phyloP scores from a whole-genome alignment of 2,113 vertebrate species.

The Thymallus thymallus region DNA sequence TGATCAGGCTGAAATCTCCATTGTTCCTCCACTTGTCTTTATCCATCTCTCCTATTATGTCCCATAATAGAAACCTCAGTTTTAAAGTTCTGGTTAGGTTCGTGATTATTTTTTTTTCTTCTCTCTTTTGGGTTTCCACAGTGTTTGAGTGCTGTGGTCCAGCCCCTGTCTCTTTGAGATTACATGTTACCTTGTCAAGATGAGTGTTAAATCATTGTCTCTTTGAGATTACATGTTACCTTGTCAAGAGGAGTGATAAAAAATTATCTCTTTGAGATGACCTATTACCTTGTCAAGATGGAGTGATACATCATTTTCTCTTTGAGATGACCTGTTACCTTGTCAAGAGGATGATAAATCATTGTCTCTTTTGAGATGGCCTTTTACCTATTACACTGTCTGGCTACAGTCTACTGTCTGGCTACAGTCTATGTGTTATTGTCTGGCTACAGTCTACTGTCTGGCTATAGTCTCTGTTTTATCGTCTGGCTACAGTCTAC shows the following conservation, averaged over 20 bases:
- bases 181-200: slow-evolving; percentile 41
- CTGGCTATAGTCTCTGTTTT: too few species aligned
- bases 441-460: too few species aligned
- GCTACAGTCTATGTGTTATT: too few species aligned
- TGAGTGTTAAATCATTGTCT: slow-evolving; percentile 54
- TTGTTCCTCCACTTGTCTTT: neutral
- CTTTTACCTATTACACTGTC: slow-evolving; percentile 33
- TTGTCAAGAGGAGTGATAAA: neutral
- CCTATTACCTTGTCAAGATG: slow-evolving; percentile 43
- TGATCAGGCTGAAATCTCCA: neutral
- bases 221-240: neutral
- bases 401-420: too few species aligned
- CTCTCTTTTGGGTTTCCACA: slow-evolving; percentile 31
- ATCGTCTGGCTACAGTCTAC: too few species aligned
- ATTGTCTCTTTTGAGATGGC: slow-evolving; percentile 57
- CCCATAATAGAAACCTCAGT: neutral
- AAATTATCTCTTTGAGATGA: slow-evolving; percentile 29
- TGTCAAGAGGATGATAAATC: neutral
- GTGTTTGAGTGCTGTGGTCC: slow-evolving; percentile 17
- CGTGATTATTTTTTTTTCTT: neutral
- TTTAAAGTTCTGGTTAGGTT: neutral
- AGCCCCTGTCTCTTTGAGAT: slow-evolving; percentile 24
- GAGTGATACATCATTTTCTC: slow-evolving; percentile 54
- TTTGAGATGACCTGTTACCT: neutral
- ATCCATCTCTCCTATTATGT: neutral